Evolutionary conservation across 92 coral and sea anemone genomes (phyloP), one percentile per base, ranked within the genome.

Genomic region (Phenganax marumi): DNA sequence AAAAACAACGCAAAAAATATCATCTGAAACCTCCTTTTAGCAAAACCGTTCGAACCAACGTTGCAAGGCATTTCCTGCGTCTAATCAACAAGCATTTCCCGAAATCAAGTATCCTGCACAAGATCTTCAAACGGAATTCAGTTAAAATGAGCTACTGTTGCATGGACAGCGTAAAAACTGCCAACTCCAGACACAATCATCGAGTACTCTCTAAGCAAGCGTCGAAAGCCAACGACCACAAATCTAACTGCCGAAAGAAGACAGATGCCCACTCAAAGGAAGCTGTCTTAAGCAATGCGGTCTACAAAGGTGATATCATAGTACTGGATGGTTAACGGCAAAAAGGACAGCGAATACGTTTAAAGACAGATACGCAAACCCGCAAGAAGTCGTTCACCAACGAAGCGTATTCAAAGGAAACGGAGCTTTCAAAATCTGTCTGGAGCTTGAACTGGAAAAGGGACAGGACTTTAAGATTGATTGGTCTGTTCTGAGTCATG

Each of bases 111-210:
- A n/a, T n/a, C n/a, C n/a, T n/a, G n/a, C n/a, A n/a, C n/a, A n/a
- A n/a, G n/a, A n/a, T n/a, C n/a, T n/a, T n/a, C n/a, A n/a, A n/a
- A n/a, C n/a, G n/a, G n/a, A n/a, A n/a, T n/a, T n/a, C n/a, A n/a
- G n/a, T n/a, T n/a, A n/a, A n/a, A n/a, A n/a, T 75, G 50, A 77
- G 87, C 72, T 68, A 77, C 84, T 65, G 87, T 60, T 85, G 84
- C 75, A 77, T 46, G 71, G n/a, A 70, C 3, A 85, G 68, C 65
- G 49, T 77, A 0, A 77, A 68, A 53, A 70, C 53, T 16, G 77
- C 25, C 83, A 77, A 50, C 79, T 58, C 76, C 49, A 39, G 84
- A 21, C 79, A 56, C 14, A 85, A 86, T 50, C 81, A 17, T 74
- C 22, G 8, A 3, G 22, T n/a, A 14, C 23, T 60, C 3, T 60